Conservation (phyloP, 2,113 vertebrate species). For the Cryptomyrus ogoouensis region DNA sequence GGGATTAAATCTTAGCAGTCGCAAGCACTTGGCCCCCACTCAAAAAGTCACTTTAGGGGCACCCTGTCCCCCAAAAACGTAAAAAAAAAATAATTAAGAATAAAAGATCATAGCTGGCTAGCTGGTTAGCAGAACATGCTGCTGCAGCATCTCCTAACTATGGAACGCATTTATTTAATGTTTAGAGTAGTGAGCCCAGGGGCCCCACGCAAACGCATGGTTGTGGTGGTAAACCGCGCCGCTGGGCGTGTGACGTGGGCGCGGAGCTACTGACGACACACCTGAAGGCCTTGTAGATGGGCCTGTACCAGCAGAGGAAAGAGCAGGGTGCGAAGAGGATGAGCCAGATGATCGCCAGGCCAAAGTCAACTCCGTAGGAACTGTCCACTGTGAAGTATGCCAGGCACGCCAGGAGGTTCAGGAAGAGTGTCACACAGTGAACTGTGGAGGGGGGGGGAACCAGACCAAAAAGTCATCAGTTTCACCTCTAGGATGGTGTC, state of each 20-base stretch:
- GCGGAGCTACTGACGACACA: constrained; percentile 29
- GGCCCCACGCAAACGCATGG: not conserved
- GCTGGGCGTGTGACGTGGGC: not conserved
- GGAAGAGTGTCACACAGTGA: constrained; percentile 79
- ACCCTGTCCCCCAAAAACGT: not conserved
- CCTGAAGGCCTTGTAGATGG: constrained; percentile 95
- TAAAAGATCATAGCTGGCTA: not conserved
- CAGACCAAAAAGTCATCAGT: not conserved
- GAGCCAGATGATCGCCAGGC: constrained; percentile 88
- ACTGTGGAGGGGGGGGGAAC: constrained; percentile 52
- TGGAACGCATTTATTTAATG: not conserved
- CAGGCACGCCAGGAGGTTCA: constrained; percentile 89
- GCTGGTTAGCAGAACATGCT: not conserved
- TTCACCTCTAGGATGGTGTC: not conserved
- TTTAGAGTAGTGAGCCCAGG: not conserved
- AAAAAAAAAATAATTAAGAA: too few relatives aligned
- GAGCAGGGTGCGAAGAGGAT: constrained; percentile 89
- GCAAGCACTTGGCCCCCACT: not conserved
- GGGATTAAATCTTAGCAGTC: not conserved
- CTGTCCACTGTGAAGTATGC: constrained; percentile 61
- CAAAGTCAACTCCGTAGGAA: constrained; percentile 72
- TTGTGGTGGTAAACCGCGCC: not conserved
- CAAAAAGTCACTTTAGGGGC: not conserved
- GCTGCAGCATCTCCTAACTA: not conserved
- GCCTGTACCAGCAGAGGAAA: constrained; percentile 95